phyloP scores from a whole-genome alignment of 2,797 vertebrate genomes.

The Trachops cirrhosus region DNA sequence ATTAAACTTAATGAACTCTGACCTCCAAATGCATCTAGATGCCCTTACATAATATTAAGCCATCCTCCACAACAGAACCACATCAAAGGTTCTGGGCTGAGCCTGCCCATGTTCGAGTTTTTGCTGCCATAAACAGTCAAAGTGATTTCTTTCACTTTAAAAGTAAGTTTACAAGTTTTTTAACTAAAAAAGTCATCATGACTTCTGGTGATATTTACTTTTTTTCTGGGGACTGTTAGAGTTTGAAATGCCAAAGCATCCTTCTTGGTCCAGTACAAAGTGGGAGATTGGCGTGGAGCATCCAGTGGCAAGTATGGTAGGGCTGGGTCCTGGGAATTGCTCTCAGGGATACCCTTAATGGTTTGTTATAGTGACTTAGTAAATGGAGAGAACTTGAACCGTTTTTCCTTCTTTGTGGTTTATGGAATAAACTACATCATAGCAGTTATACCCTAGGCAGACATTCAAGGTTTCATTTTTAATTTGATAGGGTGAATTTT shows the following conservation, averaged over 20 bases:
- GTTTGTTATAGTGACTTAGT: conserved; percentile 43
- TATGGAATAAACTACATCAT: conserved; percentile 21
- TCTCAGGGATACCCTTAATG: neutral
- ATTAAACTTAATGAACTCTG: neutral
- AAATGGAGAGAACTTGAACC: conserved; percentile 44
- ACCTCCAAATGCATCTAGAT: neutral
- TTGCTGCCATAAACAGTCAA: neutral
- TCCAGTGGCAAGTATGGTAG: neutral
- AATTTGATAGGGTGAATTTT: conserved; percentile 55
- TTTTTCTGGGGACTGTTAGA: neutral
- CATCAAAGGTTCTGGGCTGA: neutral
- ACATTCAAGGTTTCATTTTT: conserved; percentile 29
- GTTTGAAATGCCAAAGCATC: conserved; percentile 24
- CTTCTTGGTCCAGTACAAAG: conserved; percentile 38
- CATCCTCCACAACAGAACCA: neutral
- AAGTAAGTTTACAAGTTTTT: neutral
- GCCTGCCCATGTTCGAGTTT: neutral
- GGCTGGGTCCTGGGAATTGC: neutral
- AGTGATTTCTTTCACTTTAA: conserved; percentile 23
- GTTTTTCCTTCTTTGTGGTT: conserved; percentile 42
- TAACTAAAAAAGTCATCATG: conserved; percentile 12
- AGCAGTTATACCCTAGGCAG: neutral
- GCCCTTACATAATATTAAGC: neutral
- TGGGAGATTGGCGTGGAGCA: neutral
- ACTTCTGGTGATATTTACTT: conserved; percentile 40